Base-by-base conservation (phyloP, 2,113 vertebrate species). In the Peromyscus californicus region DNA sequence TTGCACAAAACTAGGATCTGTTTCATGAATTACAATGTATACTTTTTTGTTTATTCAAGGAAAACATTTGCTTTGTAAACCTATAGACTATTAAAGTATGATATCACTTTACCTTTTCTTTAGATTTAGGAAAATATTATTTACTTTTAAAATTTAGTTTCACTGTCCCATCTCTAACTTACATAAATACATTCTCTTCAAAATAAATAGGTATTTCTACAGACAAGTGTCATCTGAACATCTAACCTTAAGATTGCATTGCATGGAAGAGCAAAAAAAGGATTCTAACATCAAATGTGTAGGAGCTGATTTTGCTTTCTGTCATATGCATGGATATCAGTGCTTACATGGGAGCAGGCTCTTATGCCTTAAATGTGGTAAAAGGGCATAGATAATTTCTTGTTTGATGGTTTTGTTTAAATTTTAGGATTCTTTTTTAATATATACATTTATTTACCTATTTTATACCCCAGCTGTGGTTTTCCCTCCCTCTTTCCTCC, bases 21-120 rank as follows among this genome's bases (percentile, higher is more conserved):
- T 24, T 94, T 97, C 82, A 70, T 36, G 21, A 95, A 45, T 86
- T 67, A 67, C 11, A 93, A 88, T 93, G 82, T 61, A 90, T 84
- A 48, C n/a, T 26, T 48, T 69, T 96, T 22, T 4, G 22, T 1
- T 85, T 86, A 24, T 1, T 0, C 4, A 59, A 93, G 42, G 76
- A 87, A 87, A 82, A 86, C 45, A 3, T 82, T 86, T 39, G 54
- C 6, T 83, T 8, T 45, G 1, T 89, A 61, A 93, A 94, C 19
- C 45, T 84, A 22, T 5, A 39, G 36, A 69, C 3, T 79, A 65
- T 75, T 69, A 75, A 15, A 90, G 84, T 84, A 87, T 21, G 45
- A 1, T 6, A 91, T 92, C 19, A 79, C 26, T 76, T 86, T 63
- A 61, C 1, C 2, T 70, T 90, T 84, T 86, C 36, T 84, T 75